Conservation (phyloP, 1,140 invertebrate species). For the Hesperophylax magnus region DNA sequence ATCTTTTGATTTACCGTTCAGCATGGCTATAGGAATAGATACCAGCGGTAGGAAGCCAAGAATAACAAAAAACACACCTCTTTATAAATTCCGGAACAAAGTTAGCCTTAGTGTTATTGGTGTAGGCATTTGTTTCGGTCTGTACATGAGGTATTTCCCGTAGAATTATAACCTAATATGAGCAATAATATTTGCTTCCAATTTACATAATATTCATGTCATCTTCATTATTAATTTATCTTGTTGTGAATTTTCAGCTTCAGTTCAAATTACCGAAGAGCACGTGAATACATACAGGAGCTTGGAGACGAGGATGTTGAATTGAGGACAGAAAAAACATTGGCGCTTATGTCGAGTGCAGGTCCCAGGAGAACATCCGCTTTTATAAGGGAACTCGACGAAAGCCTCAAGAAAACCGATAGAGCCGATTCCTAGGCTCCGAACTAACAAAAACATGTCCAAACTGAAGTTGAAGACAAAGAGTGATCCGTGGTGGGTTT, state of each 20-base stretch:
- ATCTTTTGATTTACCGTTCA: neutral
- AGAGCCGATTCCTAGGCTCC: neutral
- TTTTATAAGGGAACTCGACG: neutral
- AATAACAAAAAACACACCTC: slow-evolving; percentile 28
- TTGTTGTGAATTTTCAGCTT: neutral
- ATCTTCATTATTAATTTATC: neutral
- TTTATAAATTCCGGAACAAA: slow-evolving; percentile 27
- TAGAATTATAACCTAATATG: no score
- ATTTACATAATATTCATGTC: neutral
- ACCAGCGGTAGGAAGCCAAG: slow-evolving; percentile 30
- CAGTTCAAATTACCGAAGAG: neutral
- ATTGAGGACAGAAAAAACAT: neutral
- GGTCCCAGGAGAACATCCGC: neutral
- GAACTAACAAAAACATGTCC: neutral
- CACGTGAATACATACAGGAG: neutral
- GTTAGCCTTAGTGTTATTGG: neutral
- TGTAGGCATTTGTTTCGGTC: slow-evolving; percentile 17
- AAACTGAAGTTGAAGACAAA: slow-evolving; percentile 27
- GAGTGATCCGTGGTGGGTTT: slow-evolving; percentile 18
- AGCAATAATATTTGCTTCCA: no score
- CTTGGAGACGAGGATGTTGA: neutral
- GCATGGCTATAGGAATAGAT: slow-evolving; percentile 47
- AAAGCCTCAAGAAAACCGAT: neutral
- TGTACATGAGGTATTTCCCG: slow-evolving; percentile 5
- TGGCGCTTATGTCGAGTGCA: neutral